phyloP scores from a whole-genome alignment of 2,888 invertebrate genomes.

The Steinernema hermaphroditum region DNA sequence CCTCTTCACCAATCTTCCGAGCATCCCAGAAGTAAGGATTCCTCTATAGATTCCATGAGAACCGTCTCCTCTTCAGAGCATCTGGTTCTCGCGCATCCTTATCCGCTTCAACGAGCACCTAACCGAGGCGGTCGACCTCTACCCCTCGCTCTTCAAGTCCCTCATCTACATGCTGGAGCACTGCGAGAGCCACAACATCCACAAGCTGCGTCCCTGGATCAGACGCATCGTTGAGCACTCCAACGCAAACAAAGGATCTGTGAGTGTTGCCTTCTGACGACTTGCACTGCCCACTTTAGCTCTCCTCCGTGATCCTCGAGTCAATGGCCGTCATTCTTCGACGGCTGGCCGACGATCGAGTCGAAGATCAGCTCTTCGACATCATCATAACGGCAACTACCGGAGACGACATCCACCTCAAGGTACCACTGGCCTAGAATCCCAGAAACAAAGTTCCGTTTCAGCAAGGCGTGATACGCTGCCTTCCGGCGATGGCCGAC shows the following conservation, averaged over 20 bases:
- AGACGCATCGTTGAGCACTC: conserved; percentile 52
- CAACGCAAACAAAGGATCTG: conserved; percentile 46
- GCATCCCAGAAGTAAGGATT: conserved; percentile 58
- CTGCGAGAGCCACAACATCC: conserved; percentile 63
- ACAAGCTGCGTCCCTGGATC: conserved; percentile 60
- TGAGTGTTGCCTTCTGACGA: conserved; percentile 15
- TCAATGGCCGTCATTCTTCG: conserved; percentile 61
- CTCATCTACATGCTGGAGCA: conserved; percentile 61
- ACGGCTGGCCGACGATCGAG: conserved; percentile 59
- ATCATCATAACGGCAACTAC: conserved; percentile 48
- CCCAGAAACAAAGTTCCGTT: conserved; percentile 35
- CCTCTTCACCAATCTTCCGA: conserved; percentile 63
- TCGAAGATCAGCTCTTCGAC: conserved; percentile 60
- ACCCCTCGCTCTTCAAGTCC: conserved; percentile 56
- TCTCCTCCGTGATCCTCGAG: conserved; percentile 56
- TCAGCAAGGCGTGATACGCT: conserved; percentile 57
- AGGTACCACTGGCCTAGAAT: conserved; percentile 36
- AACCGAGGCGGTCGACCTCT: conserved; percentile 48
- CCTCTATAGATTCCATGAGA: too few species aligned
- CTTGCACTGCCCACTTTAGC: conserved; percentile 45
- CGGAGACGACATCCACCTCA: conserved; percentile 44
- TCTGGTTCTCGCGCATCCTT: conserved; percentile 64
- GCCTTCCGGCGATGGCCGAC: conserved; percentile 56
- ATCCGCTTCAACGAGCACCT: conserved; percentile 61
- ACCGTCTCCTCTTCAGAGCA: conserved; percentile 40